Evolutionary conservation across 2,113 vertebrate genomes (phyloP).

Genomic region (Antigone vipio): DNA sequence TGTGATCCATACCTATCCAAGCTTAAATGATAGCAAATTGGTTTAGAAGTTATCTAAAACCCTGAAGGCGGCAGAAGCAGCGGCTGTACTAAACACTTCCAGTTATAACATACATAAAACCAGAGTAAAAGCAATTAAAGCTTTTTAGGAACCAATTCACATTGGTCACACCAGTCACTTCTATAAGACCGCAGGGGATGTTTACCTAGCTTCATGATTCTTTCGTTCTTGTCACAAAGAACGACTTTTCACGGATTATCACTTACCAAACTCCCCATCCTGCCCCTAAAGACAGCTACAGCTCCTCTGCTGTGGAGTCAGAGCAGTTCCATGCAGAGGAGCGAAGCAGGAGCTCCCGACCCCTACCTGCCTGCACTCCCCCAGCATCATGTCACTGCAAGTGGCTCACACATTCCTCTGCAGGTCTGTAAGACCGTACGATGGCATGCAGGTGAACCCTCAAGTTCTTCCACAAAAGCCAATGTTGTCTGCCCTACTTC

Average conservation of each 20-base stretch:
- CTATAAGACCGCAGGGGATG: background rate
- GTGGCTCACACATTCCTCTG: rapidly evolving
- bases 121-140: background rate
- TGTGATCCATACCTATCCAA: rapidly evolving
- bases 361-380: background rate
- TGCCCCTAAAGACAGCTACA: background rate
- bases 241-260: background rate
- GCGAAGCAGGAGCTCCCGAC: background rate
- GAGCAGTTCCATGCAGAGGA: background rate
- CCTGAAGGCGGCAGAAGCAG: background rate
- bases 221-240: background rate
- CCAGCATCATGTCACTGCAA: rapidly evolving
- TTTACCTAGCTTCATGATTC: background rate
- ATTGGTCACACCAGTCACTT: background rate
- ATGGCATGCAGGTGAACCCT: background rate
- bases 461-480: background rate
- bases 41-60: background rate
- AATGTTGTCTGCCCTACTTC: background rate
- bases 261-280: background rate
- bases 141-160: background rate
- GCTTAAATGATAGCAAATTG: background rate
- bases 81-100: background rate
- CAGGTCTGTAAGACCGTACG: background rate
- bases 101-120: background rate
- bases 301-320: background rate